phyloP scores from a whole-genome alignment of 2,888 invertebrate species.

The Lasioglossum oenotherae region DNA sequence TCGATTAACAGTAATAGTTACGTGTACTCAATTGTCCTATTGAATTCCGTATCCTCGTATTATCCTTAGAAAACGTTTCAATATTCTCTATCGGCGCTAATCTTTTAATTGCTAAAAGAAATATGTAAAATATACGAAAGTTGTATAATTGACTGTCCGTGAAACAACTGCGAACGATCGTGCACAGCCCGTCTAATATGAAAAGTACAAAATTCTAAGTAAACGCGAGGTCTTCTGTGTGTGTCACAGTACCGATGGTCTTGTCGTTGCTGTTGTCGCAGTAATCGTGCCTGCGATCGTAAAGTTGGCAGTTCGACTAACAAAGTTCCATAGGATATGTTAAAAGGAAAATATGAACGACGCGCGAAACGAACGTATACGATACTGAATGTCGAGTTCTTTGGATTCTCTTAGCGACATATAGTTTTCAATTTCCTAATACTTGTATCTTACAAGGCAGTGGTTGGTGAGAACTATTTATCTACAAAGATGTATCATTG shows the following conservation, averaged over 20 bases:
- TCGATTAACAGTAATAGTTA: slow-evolving; percentile 28
- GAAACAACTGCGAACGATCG: not conserved
- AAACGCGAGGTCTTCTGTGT: not conserved
- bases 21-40: slow-evolving; percentile 15
- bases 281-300: not conserved
- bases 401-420: slow-evolving; percentile 53
- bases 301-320: not conserved
- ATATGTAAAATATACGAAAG: not conserved
- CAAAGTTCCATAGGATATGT: slow-evolving; percentile 11
- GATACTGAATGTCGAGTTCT: slow-evolving; percentile 39
- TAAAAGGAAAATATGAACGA: not conserved
- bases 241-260: not conserved
- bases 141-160: not conserved
- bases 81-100: not conserved
- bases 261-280: not conserved
- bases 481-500: slow-evolving; percentile 19
- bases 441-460: slow-evolving; percentile 61
- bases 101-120: not conserved
- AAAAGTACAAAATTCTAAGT: slow-evolving; percentile 18
- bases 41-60: slow-evolving; percentile 15
- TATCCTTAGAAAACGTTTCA: not conserved
- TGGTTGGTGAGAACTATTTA: slow-evolving; percentile 66
- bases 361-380: slow-evolving; percentile 16
- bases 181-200: not conserved
- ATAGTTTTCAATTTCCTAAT: slow-evolving; percentile 43